Conservation (phyloP, 2,797 vertebrate species). For the Alcedo atthis region DNA sequence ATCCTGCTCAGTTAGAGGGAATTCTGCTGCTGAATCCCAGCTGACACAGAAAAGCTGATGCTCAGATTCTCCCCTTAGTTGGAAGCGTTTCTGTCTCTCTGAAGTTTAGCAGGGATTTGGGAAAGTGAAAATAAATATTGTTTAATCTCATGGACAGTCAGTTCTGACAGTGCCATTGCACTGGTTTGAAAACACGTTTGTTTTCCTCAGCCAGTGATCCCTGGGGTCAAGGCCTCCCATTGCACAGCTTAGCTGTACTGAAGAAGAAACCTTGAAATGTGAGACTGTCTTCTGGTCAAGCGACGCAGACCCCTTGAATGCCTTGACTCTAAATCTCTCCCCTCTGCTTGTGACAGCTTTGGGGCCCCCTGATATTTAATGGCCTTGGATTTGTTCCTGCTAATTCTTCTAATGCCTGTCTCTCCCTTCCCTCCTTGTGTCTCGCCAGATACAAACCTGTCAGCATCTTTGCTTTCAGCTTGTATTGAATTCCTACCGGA, state of each 20-base stretch:
- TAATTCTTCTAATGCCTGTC: conserved; percentile 28
- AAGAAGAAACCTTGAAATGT: conserved; percentile 73
- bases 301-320: conserved; percentile 60
- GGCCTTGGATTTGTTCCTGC: conserved; percentile 56
- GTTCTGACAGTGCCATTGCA: conserved; percentile 58
- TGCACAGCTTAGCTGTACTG: conserved; percentile 70
- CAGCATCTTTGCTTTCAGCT: neutral
- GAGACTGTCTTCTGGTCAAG: conserved; percentile 66
- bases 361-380: conserved; percentile 57
- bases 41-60: conserved; percentile 29
- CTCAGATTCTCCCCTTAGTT: conserved; percentile 31
- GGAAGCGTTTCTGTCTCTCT: conserved; percentile 34
- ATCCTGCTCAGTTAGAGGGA: conserved; percentile 15
- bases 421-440: neutral
- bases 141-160: conserved; percentile 59
- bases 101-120: conserved; percentile 46
- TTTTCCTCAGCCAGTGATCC: conserved; percentile 63
- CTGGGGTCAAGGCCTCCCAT: conserved; percentile 62
- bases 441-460: neutral
- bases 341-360: conserved; percentile 46
- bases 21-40: neutral
- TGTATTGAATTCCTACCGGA: neutral
- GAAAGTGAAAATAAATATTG: conserved; percentile 59
- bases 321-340: conserved; percentile 65
- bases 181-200: conserved; percentile 65